A percentile compares a stretch with the other conserved stretches of the same genome.
These are phyloP conservation scores for Cephus pulcher DNA, from an alignment of 2,888 invertebrate species.

Conservation along the genomic window DNA sequence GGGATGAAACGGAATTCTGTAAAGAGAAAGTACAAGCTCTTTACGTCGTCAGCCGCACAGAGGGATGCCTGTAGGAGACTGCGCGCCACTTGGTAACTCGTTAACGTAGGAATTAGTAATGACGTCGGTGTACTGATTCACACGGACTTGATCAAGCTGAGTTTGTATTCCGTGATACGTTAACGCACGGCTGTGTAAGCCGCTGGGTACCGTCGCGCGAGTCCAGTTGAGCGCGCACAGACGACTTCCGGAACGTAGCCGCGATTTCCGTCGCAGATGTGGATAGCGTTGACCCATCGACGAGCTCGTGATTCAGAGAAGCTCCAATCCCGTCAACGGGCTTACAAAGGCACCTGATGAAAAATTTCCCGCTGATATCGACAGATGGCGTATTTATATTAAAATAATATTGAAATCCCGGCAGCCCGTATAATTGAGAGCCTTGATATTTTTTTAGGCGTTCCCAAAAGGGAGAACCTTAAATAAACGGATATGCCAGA, in stretches of 20 bases:
- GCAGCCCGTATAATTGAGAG: constrained; percentile 13
- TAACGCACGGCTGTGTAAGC: not conserved
- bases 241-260: not conserved
- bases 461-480: not conserved
- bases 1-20: not conserved
- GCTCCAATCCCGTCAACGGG: not conserved
- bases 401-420: constrained; percentile 21
- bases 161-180: not conserved
- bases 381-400: constrained; percentile 17
- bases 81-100: not conserved
- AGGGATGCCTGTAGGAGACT: not conserved
- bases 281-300: not conserved
- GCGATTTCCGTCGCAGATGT: not conserved
- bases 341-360: not conserved
- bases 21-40: not conserved
- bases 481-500: not conserved
- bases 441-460: not conserved
- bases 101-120: not conserved
- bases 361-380: not conserved
- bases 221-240: not conserved
- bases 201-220: not conserved
- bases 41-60: not conserved
- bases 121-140: not conserved
- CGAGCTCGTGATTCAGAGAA: not conserved
- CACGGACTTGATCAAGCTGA: not conserved